Evolutionary conservation across 1,140 invertebrate species (phyloP).

Genomic region (Temnothorax nylanderi): DNA sequence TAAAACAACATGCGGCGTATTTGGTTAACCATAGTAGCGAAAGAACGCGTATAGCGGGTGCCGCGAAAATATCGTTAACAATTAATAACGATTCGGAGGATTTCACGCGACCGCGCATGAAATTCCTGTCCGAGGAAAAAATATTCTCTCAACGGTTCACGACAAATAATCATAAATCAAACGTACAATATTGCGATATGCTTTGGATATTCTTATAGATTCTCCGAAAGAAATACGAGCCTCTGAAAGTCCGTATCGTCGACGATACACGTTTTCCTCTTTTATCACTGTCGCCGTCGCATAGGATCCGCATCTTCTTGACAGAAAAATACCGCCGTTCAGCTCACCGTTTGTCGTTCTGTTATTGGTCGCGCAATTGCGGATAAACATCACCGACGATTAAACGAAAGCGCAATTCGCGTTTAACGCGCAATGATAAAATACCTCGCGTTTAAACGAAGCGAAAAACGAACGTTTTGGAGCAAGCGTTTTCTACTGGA

Average conservation of each 20-base stretch:
- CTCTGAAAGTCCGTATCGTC: background rate
- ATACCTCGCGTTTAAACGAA: constrained; percentile 17
- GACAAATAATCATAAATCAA: constrained; percentile 34
- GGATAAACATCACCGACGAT: constrained; percentile 3
- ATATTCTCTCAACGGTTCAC: background rate
- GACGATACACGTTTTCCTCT: background rate
- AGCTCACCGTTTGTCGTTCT: background rate
- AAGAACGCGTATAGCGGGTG: background rate
- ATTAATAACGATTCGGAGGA: background rate
- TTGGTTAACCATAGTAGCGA: background rate
- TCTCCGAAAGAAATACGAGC: background rate
- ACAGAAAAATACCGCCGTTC: background rate
- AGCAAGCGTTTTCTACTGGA: background rate
- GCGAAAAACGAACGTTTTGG: constrained; percentile 12
- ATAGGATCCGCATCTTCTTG: background rate
- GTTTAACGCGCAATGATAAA: constrained; percentile 44
- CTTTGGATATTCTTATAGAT: background rate
- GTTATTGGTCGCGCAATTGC: background rate
- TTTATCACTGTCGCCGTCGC: background rate
- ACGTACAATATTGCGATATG: background rate
- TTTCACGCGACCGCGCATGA: background rate
- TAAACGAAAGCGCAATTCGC: constrained; percentile 15
- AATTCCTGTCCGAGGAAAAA: background rate
- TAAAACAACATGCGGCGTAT: constrained; percentile 36
- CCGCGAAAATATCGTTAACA: background rate